Base-by-base conservation (phyloP, 2,797 vertebrate species). In the Acipenser transmontanus region DNA sequence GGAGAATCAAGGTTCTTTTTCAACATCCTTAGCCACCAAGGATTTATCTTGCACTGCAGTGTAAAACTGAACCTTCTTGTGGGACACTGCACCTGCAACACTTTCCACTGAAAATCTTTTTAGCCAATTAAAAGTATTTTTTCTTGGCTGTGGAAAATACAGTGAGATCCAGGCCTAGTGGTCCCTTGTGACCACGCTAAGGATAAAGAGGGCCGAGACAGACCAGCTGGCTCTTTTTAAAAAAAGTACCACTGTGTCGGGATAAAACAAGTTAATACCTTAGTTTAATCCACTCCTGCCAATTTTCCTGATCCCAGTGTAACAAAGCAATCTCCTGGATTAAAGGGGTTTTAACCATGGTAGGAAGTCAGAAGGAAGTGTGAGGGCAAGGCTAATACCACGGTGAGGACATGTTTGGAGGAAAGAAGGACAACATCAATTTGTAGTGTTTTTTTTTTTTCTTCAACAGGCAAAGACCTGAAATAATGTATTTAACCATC, bases 291-390 rank as follows among this genome's bases (percentile, higher is more conserved):
- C 7, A 13, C 54, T 57, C 54, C 54, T 57, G 54, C 54, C 54
- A 57, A 57, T n/a, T 13, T 57, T 13, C 11, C 54, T n/a, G 54
- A 57, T 57, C 54, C 54, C 12, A 13, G 54, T 9, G 11, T 57
- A n/a, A 57, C 54, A 57, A 57, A 57, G 54, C 54, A 57, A 57
- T 57, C 54, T 7, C 2, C 54, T 57, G 54, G 54, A 57, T 57
- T 57, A 57, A 57, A 57, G 54, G 54, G 54, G 7, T 57, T 57
- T 57, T 57, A 34, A 34, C 4, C 34, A 34, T 34, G 34, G 34
- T 34, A 34, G 54, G 1, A 14, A 34, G 34, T 34, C 34, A 4
- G 34, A 34, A 34, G 34, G 3, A 4, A n/a, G 54, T 8, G 50
- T 2, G 50, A 52, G 12, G 50, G 14, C 11, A 11, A n/a, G 54